Conservation (phyloP, 2,888 invertebrate genomes). For the Harpalus rubripes region DNA sequence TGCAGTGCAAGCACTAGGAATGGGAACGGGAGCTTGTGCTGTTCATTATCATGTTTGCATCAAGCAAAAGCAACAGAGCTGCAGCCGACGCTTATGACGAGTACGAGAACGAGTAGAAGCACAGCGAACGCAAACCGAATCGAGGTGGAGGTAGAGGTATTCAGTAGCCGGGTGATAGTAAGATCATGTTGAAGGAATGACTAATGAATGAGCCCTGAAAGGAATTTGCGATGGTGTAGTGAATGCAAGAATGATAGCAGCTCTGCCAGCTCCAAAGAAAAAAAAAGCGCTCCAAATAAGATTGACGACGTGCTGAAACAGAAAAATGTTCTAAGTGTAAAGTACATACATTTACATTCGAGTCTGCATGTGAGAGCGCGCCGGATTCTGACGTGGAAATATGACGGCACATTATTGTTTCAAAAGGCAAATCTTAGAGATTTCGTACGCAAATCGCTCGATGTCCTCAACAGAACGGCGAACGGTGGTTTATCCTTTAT, state of each 20-base stretch:
- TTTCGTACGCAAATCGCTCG: constrained; percentile 63
- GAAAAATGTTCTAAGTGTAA: constrained; percentile 68
- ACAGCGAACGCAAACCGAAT: background rate
- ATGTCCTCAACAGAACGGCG: constrained; percentile 50
- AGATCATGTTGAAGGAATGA: constrained; percentile 68
- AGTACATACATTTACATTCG: constrained; percentile 67
- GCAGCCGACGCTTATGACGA: constrained; percentile 26
- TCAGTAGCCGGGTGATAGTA: constrained; percentile 64
- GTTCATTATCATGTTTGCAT: constrained; percentile 46
- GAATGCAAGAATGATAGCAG: constrained; percentile 67
- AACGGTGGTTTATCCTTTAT: constrained; percentile 56
- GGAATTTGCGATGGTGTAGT: constrained; percentile 66
- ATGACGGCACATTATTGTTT: constrained; percentile 67
- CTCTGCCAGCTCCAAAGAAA: constrained; percentile 54
- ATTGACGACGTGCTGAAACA: constrained; percentile 67
- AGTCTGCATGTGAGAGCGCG: constrained; percentile 64
- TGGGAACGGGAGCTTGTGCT: too few species aligned
- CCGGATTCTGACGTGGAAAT: constrained; percentile 63
- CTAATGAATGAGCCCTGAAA: constrained; percentile 67
- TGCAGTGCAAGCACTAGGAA: constrained; percentile 3
- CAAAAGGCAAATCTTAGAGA: constrained; percentile 66
- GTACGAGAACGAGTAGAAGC: background rate
- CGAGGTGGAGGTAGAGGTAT: constrained; percentile 31
- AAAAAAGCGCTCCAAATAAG: constrained; percentile 62
- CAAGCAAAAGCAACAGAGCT: constrained; percentile 20